Evolutionary conservation across 2,113 vertebrate genomes (phyloP), one percentile per base, ranked within the genome.

Genomic region (Hemicordylus capensis): DNA sequence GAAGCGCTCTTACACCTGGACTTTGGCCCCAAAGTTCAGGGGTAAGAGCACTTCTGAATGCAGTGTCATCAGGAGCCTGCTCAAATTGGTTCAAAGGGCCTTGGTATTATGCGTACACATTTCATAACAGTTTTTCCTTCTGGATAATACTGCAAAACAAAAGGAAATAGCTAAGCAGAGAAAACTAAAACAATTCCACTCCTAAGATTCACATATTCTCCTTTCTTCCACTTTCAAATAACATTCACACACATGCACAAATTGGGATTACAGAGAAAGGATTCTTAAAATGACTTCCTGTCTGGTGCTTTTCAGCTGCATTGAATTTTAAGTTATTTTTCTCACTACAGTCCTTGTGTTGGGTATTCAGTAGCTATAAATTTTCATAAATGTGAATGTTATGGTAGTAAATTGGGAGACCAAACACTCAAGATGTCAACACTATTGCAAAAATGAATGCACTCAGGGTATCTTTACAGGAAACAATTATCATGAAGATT

Each of bases 61-160:
- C n/a, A 46, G 46, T 56, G 46, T 19, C 74, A 26, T 0, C 0
- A 44, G 12, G 42, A 20, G 31, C 20, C 39, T 26, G 1, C 42
- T 67, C 28, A 5, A 1, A 12, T 76, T 85, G 31, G 1, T 80
- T 51, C 34, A 14, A 81, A 76, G 31, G 37, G 42, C 14, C n/a
- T 28, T 31, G 6, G 64, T 42, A 12, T 37, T 39, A 70, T 24
- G 20, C 44, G 22, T 82, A 61, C 31, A 26, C 10, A 59, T 0
- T 78, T 44, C 31, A 63, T 15, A 1, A n/a, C 31, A 37, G 9
- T 67, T 7, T 24, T 88, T 24, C 6, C 37, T 11, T 17, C 4
- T n/a, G 66, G 4, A 4, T 1, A 69, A 19, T 5, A 15, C 20
- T 63, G 17, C 46, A 20, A 5, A 0, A 5, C 76, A 9, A 26